Evolutionary conservation across 2,888 invertebrate species (phyloP), one percentile per base, ranked within the genome.

Genomic region (Ormyrus labotus): DNA sequence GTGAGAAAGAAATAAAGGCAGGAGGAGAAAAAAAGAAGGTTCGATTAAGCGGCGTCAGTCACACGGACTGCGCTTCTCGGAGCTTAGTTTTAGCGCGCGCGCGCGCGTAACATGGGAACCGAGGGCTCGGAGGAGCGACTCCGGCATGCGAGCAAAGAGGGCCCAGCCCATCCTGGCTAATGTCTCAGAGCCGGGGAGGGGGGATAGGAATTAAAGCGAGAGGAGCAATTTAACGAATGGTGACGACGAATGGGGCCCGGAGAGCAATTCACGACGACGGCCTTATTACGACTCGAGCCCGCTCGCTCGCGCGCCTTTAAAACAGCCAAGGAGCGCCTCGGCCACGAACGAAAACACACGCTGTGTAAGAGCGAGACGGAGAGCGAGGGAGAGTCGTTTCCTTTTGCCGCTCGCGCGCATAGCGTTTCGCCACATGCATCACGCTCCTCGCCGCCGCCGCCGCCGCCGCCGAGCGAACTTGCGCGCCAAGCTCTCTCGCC

Each of bases 21-120:
- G 19, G 7, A 9, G 45, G 57, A 70, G 50, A 0, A 50, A 10
- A 51, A 34, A 65, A 51, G 61, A 50, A n/a, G 19, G 19, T 11
- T 76, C 76, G 76, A 76, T 76, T 76, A 68, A 76, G 55, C 58
- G 60, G 45, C 72, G 57, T 57, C 51, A 3, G 11, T 13, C 10
- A 53, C 64, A 8, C 69, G 9, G 47, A 51, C 1, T 19, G 19
- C 65, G 13, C 48, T 34, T 84, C 85, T 83, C 84, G 78, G 83
- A 84, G 84, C 84, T 86, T 86, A 85, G 86, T 83, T 34, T 34
- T 84, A 85, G 68, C 82, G 80, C 34, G 19, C 70, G 68, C 82
- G 80, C 34, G 19, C 70, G 61, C 75, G 79, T 78, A 83, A 83
- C 80, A 80, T 83, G 83, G 83, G 83, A 83, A 83, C 83, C n/a